Conservation (phyloP, 2,797 vertebrate genomes). For the Lemur catta region DNA sequence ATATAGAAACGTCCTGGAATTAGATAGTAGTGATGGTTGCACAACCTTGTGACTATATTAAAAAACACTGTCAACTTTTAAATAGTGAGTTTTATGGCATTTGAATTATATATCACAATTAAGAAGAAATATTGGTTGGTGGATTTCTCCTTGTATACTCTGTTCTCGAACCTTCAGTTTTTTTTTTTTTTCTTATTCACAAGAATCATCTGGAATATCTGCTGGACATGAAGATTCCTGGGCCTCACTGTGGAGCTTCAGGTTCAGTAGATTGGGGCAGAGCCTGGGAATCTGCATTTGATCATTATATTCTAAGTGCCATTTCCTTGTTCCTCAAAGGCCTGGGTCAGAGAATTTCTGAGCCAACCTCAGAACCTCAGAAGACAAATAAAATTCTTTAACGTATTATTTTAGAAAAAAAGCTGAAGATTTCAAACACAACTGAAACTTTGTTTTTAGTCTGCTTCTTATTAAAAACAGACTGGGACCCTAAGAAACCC, state of each 20-base stretch:
- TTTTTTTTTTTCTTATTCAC: neutral
- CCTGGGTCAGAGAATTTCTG: constrained; percentile 59
- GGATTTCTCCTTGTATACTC: neutral
- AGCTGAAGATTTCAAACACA: constrained; percentile 76
- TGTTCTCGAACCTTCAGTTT: neutral
- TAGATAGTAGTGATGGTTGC: neutral
- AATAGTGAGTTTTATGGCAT: neutral
- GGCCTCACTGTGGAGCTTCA: neutral
- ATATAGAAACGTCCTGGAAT: neutral
- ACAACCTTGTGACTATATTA: neutral
- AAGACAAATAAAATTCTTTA: constrained; percentile 80
- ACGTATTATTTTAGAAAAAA: constrained; percentile 73
- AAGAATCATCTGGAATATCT: neutral
- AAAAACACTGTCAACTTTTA: constrained; percentile 22
- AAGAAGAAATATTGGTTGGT: constrained; percentile 13
- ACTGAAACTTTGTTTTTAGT: constrained; percentile 76
- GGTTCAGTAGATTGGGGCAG: neutral
- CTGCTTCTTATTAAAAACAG: constrained; percentile 80
- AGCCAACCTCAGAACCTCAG: constrained; percentile 74
- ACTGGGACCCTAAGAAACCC: constrained; percentile 71
- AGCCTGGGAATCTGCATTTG: neutral
- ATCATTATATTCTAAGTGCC: neutral
- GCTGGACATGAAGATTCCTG: neutral
- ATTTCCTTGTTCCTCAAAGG: constrained; percentile 20
- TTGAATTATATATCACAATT: constrained; percentile 40